These are phyloP conservation scores for Thaumetopoea pityocampa DNA, from an alignment of 1,140 invertebrate genomes.

Conservation along the genomic window DNA sequence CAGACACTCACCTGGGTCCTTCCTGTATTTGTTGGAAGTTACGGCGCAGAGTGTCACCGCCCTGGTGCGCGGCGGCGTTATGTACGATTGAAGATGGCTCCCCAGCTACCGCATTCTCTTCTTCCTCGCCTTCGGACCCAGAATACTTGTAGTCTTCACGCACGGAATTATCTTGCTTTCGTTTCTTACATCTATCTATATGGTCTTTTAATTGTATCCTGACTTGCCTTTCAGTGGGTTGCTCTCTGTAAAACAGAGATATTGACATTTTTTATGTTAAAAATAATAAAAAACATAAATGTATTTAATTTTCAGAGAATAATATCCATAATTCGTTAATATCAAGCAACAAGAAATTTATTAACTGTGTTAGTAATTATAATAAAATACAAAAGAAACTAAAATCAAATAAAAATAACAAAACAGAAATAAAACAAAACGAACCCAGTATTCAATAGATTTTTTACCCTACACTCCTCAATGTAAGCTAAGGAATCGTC, in stretches of 20 bases:
- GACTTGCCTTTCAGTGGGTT: slow-evolving; percentile 98
- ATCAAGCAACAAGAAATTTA: no score
- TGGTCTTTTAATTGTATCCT: slow-evolving; percentile 99
- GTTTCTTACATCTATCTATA: slow-evolving; percentile 97
- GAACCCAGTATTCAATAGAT: no score
- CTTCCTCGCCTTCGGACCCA: slow-evolving; percentile 92
- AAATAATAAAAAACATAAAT: no score
- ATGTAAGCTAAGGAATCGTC: no score
- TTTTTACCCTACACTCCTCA: no score
- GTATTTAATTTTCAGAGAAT: no score
- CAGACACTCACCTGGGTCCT: slow-evolving; percentile 78
- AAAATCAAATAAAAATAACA: no score
- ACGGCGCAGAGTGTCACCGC: slow-evolving; percentile 92
- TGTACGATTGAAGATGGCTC: slow-evolving; percentile 92
- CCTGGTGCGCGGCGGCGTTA: slow-evolving; percentile 83
- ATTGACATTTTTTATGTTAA: no score
- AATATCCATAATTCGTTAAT: no score
- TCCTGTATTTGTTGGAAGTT: slow-evolving; percentile 99
- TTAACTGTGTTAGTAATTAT: no score
- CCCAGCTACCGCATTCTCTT: slow-evolving; percentile 88
- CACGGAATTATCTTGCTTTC: slow-evolving; percentile 91
- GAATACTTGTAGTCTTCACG: slow-evolving; percentile 90
- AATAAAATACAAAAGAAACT: no score
- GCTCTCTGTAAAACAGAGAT: slow-evolving; percentile 83
- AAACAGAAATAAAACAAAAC: no score